Evolutionary conservation across 1,140 invertebrate genomes (phyloP), one percentile per base, ranked within the genome.

Genomic region (Mycetomoellerius zeteki): DNA sequence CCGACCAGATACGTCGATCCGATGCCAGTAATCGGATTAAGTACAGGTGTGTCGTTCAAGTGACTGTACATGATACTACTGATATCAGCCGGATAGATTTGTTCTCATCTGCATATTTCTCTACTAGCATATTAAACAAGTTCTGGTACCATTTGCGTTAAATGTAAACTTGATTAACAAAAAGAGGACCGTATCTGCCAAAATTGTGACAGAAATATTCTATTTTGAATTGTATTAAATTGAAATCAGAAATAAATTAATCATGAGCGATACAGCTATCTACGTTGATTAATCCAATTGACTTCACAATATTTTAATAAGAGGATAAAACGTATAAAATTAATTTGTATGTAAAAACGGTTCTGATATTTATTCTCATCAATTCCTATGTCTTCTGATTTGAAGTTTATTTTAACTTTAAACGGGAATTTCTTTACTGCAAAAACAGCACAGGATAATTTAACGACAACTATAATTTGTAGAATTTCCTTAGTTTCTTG

Each of bases 21-120:
- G 52, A 60, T 47, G 47, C 67, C 50, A 56, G 62, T 89, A 89
- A 89, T 88, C 88, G 69, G 88, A 89, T 89, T 89, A 89, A 69
- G 69, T 24, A 58, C 88, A 88, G 87, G 87, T 89, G 88, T 71
- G 87, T 54, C 62, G 75, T 62, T 86, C 60, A 54, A 67, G 12
- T 67, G 24, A 50, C 43, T 33, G 24, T 87, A 54, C 58, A 69
- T 60, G 86, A 89, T 85, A 78, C 81, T 67, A 58, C 24, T 73
- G 77, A 82, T 60, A 64, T 27, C 52, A 62, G 24, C 19, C 19
- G 3, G 30, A 71, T 24, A 56, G 54, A 84, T 62, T 73, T 84
- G 54, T 75, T 43, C 47, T 73, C 54, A 60, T 84, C 19, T 58
- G 65, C 80, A 73, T 82, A 82, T 73, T 73, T 14, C 30, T 75